Base-by-base conservation (phyloP, 1,140 invertebrate genomes). In the Saccostrea cuccullata region DNA sequence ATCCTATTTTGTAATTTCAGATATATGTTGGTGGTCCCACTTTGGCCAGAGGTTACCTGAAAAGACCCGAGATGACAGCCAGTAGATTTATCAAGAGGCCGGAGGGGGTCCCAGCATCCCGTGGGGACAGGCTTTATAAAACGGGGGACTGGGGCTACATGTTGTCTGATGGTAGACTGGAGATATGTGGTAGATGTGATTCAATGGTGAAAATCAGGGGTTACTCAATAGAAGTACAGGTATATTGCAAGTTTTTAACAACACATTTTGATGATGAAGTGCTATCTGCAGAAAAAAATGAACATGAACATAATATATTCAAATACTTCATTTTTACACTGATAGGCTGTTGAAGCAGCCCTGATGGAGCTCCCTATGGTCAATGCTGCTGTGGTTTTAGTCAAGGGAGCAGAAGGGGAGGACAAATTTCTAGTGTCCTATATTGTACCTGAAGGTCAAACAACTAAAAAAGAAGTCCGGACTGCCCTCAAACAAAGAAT, bases 151-250 rank as follows among this genome's bases (percentile, higher is more conserved):
- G 95, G 95, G 96, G 96, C 9, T 96, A 96, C 91, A 91, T 96
- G 89, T 91, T 95, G 67, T 92, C 93, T 30, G 96, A 96, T 90
- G 95, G 95, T 1, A 94, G 92, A 87, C 92, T 96, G 30, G 96
- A 96, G 87, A 96, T 96, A 23, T 95, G 95, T 91, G 96, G 96
- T 4, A 92, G 96, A 12, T 95, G 95, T 91, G 96, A 96, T 89
- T 94, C 95, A 30, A 95, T 96, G 94, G 96, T 96, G 11, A 95
- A 96, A 91, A 95, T 96, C 64, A 92, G 96, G 56, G 96, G 96
- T 1, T 96, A 96, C 91, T 95, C 95, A 23, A 94, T 96, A 58
- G 96, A 96, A 92, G 91, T 96, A 58, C 95, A 96, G 94, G 95
- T 95, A 89, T 40, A 5, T 8, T 67, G 60, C 30, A 36, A 36